Conservation (phyloP, 2,113 vertebrate genomes). For the Copsychus sechellarum region DNA sequence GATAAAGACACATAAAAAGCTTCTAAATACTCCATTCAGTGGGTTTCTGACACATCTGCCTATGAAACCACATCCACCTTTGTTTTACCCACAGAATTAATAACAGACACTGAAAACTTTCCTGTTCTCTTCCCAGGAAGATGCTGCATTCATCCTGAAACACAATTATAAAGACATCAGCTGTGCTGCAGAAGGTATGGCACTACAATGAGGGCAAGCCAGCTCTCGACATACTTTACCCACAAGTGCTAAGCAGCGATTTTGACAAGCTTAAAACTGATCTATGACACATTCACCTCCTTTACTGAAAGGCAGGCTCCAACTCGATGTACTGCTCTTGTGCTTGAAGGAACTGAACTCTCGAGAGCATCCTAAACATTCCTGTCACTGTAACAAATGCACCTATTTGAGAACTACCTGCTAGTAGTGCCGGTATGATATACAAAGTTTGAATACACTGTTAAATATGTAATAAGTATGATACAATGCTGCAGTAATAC, state of each 20-base stretch:
- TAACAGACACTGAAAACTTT: not conserved
- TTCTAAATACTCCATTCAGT: not conserved
- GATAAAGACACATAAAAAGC: not conserved
- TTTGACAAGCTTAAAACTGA: not conserved
- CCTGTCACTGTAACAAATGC: not conserved
- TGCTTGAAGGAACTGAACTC: not conserved
- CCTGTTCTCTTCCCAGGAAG: not conserved
- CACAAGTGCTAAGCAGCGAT: not conserved
- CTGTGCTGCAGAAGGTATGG: not conserved
- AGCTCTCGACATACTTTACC: not conserved
- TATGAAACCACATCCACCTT: not conserved
- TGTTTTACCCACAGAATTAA: not conserved
- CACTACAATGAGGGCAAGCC: rapidly evolving
- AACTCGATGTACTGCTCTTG: not conserved
- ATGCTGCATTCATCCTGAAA: not conserved
- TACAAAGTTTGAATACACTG: rapidly evolving
- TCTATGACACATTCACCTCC: rapidly evolving
- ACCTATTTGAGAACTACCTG: not conserved
- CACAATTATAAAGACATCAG: not conserved
- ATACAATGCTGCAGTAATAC: no score
- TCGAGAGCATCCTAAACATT: not conserved
- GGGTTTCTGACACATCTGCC: not conserved
- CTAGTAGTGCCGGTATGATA: rapidly evolving
- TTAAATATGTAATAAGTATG: rapidly evolving
- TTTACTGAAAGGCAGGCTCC: not conserved